Evolutionary conservation across 2,797 vertebrate genomes (phyloP), one percentile per base, ranked within the genome.

Genomic region (Microchirus variegatus): DNA sequence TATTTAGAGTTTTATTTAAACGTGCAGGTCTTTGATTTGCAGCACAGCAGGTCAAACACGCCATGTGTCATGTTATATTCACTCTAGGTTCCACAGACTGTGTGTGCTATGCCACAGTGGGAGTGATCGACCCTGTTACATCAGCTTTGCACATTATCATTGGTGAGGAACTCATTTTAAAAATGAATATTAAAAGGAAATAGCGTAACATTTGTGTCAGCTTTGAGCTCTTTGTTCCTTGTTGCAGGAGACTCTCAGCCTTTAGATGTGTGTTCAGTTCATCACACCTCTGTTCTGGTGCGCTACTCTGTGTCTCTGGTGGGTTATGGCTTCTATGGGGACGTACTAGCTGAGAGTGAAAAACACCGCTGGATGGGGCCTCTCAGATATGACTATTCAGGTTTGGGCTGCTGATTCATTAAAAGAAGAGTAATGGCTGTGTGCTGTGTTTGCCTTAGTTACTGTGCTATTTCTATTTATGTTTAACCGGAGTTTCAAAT

Each of bases 251-350:
- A 96, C 81, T 94, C 92, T 51, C 95, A 96, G 83, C 93, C 94
- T 52, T 71, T 95, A 81, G 94, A 95, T 26, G 94, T 96, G 48
- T 93, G 94, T 72, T 93, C 94, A 41, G 93, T 95, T 45, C 90
- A 94, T 70, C 89, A 95, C 18, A 61, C 76, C 0, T 86, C 82
- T 10, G 56, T 84, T 44, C 81, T 87, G 44, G 81, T 92, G 51
- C 90, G 82, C 26, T 96, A 94, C 74, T 95, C 94, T 0, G 94
- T 95, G 48, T 95, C 95, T 14, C 82, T 96, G 62, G 47, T 94
- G 80, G 94, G 94, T 17, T 96, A 96, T 11, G 94, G 95, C 52
- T 96, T 96, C 78, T 95, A 95, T 37, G 95, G 95, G 0, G 94
- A 95, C 8, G 92, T 95, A 5, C 78, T 95, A 65, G 88, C 80